These are phyloP conservation scores for Ophiodon elongatus DNA, from an alignment of 2,113 vertebrate species.

Conservation along the genomic window DNA sequence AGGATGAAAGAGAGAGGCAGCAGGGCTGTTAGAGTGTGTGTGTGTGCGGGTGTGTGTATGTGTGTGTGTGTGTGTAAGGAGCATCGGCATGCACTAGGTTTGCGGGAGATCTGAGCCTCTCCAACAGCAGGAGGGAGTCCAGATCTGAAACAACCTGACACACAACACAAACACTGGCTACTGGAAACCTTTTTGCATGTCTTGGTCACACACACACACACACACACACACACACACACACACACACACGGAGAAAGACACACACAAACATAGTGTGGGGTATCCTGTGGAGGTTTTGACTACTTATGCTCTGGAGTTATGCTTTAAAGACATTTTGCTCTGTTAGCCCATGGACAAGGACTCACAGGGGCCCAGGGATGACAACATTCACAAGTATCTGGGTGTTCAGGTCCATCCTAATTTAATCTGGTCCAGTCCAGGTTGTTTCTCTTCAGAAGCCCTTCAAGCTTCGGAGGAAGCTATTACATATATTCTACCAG, in stretches of 20 bases:
- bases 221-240: background rate
- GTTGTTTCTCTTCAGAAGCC: background rate
- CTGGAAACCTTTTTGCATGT: conserved; percentile 51
- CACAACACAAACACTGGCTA: conserved; percentile 42
- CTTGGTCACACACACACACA: conserved; percentile 19
- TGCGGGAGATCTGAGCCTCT: conserved; percentile 31
- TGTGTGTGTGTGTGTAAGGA: background rate
- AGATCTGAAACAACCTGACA: conserved; percentile 55
- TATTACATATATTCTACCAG: background rate
- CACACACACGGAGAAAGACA: too few relatives aligned
- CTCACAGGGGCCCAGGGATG: background rate
- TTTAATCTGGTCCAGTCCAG: background rate
- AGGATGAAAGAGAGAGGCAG: conserved; percentile 59
- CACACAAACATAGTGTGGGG: too few relatives aligned
- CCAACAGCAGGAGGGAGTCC: conserved; percentile 23
- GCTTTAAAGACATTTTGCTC: conserved; percentile 7
- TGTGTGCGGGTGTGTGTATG: background rate
- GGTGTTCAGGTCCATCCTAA: background rate
- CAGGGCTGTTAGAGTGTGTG: background rate
- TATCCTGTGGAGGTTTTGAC: background rate
- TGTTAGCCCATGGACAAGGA: background rate
- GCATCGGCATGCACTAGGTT: conserved; percentile 45
- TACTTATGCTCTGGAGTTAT: background rate
- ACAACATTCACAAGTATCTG: background rate
- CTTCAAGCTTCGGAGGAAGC: background rate